These are phyloP conservation scores for Pocota personata DNA, from an alignment of 2,888 invertebrate species.

Conservation along the genomic window DNA sequence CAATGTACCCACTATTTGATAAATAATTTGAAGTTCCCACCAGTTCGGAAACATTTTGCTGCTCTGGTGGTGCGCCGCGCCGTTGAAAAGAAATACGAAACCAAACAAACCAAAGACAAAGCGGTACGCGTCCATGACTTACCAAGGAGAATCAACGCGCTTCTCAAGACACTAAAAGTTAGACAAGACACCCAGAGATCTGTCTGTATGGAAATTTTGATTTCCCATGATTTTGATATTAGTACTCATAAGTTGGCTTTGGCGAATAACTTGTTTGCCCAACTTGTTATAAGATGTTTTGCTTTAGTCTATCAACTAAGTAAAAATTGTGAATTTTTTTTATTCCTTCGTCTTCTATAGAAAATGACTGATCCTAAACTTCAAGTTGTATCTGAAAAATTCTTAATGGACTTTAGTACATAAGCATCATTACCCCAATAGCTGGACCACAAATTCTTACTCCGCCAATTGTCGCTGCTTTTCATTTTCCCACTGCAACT, in stretches of 20 bases:
- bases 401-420: too few species aligned
- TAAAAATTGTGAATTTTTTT: too few species aligned
- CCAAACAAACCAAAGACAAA: slow-evolving; percentile 25
- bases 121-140: slow-evolving; percentile 45
- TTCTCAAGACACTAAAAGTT: slow-evolving; percentile 27
- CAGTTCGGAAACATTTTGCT: background rate
- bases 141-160: slow-evolving; percentile 36
- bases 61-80: background rate
- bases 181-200: background rate
- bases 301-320: background rate
- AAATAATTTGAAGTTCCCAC: slow-evolving; percentile 21
- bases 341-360: too few species aligned
- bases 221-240: background rate
- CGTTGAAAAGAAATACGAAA: background rate
- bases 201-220: background rate
- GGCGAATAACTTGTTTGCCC: too few species aligned
- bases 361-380: too few species aligned
- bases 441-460: too few species aligned
- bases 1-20: slow-evolving; percentile 15
- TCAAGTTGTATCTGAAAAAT: too few species aligned
- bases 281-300: background rate
- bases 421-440: too few species aligned
- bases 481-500: too few species aligned
- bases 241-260: background rate
- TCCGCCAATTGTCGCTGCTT: too few species aligned